Percentiles rank a stretch among this genome's conserved stretches.
phyloP scores from a whole-genome alignment of 2,888 invertebrate genomes.

The Tiliacea aurago region DNA sequence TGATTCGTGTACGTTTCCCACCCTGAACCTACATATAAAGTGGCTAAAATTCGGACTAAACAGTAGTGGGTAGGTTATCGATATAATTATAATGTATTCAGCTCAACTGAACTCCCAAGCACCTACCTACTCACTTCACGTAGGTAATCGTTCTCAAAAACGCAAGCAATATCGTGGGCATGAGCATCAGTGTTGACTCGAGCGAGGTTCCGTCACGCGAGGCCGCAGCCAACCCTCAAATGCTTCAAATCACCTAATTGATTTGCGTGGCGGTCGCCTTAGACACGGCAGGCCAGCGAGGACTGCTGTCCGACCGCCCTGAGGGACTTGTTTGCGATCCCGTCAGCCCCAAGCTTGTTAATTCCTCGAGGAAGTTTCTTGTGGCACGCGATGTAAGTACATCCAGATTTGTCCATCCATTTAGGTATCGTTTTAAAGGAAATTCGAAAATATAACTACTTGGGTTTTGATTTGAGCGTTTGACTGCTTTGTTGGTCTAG shows the following conservation, averaged over 20 bases:
- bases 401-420: constrained; percentile 38
- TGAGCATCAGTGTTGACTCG: constrained; percentile 66
- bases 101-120: constrained; percentile 1
- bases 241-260: constrained; percentile 83
- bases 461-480: neutral
- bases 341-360: constrained; percentile 74
- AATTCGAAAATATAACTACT: neutral
- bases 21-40: neutral
- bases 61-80: neutral
- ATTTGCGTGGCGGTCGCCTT: constrained; percentile 77
- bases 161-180: constrained; percentile 41
- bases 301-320: constrained; percentile 60
- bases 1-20: neutral
- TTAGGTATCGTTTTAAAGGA: neutral
- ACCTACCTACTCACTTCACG: constrained; percentile 11
- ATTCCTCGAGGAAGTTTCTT: constrained; percentile 71
- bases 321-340: constrained; percentile 73
- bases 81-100: constrained; percentile 13
- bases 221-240: constrained; percentile 66
- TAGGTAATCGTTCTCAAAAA: constrained; percentile 39
- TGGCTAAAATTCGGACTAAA: neutral
- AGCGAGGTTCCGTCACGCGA: constrained; percentile 73
- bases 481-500: neutral
- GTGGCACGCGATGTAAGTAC: constrained; percentile 72
- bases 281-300: constrained; percentile 61